Percentiles rank a stretch among this genome's conserved stretches.
These are phyloP conservation scores for Malurus leucopterus DNA, from an alignment of 2,797 vertebrate genomes.

Conservation along the genomic window DNA sequence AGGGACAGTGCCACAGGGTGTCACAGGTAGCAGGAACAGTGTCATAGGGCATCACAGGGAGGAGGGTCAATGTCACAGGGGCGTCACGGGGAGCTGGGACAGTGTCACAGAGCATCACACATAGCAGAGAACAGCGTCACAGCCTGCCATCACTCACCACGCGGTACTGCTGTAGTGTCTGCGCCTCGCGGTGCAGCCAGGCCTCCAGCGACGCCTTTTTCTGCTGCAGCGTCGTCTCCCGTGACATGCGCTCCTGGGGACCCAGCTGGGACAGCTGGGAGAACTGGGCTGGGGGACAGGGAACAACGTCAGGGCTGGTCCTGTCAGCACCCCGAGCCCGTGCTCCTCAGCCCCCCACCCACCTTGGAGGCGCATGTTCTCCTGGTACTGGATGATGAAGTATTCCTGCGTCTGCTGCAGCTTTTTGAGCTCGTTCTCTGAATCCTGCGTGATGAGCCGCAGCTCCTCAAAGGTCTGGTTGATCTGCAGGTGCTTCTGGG, in stretches of 20 bases:
- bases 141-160: constrained; percentile 73
- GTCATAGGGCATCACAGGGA: no score
- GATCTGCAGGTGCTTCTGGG: constrained; percentile 94
- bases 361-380: constrained; percentile 92
- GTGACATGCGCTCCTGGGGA: constrained; percentile 81
- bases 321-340: rapidly evolving
- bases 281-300: constrained; percentile 79
- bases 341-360: not conserved
- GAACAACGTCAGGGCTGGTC: rapidly evolving
- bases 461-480: constrained; percentile 85
- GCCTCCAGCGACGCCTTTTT: constrained; percentile 87
- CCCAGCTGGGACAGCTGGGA: constrained; percentile 81
- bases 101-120: no score
- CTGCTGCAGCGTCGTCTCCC: constrained; percentile 87
- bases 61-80: no score
- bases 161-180: constrained; percentile 92
- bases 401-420: constrained; percentile 95
- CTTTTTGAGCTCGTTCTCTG: constrained; percentile 89
- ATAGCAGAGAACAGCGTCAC: not conserved
- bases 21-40: no score
- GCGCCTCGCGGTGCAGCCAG: constrained; percentile 91
- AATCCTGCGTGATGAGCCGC: constrained; percentile 86
- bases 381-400: constrained; percentile 97
- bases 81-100: rapidly evolving
- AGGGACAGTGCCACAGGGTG: no score